Evolutionary conservation across 1,140 invertebrate genomes (phyloP), one percentile per base, ranked within the genome.

Genomic region (Grapholita molesta): DNA sequence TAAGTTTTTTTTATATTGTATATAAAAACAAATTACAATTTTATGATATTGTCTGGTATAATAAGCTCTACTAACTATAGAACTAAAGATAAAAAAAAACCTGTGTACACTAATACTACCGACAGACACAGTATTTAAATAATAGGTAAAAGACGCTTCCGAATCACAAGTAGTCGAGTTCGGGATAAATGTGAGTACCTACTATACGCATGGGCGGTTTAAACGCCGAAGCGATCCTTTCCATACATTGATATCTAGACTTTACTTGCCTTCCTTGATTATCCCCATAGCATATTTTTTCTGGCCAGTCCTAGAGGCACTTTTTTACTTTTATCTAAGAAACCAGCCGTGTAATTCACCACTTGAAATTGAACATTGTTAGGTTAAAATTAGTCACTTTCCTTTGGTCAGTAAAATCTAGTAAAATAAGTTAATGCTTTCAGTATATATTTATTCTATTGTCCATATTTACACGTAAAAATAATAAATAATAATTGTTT

Each of bases 61-160:
- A 61, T 61, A 61, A 61, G 55, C 55, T 61, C 55, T 61, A n/a
- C n/a, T n/a, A n/a, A n/a, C n/a, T n/a, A n/a, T n/a, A 61, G 11
- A 61, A 61, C 55, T 28, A 61, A 61, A 61, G n/a, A 61, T 61
- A 61, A 61, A 25, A 0, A 61, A 61, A 28, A 9, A 18, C 25
- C n/a, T 38, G 25, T 61, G 55, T 61, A 48, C n/a, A 61, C 30
- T 61, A 3, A 28, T 48, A 48, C 42, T 48, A 21, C 6, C 7
- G n/a, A 15, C 6, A 21, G n/a, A 15, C 12, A 15, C 15, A 42
- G 38, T 42, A 42, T 42, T 42, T 35, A n/a, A 15, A 6, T 12
- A 48, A 48, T 48, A 48, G 5, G 18, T 21, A 6, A n/a, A n/a
- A n/a, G n/a, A n/a, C n/a, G n/a, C n/a, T n/a, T n/a, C n/a, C n/a